Evolutionary conservation across 2,888 invertebrate genomes (phyloP), one percentile per base, ranked within the genome.

Genomic region (Hypolimnas misippus): DNA sequence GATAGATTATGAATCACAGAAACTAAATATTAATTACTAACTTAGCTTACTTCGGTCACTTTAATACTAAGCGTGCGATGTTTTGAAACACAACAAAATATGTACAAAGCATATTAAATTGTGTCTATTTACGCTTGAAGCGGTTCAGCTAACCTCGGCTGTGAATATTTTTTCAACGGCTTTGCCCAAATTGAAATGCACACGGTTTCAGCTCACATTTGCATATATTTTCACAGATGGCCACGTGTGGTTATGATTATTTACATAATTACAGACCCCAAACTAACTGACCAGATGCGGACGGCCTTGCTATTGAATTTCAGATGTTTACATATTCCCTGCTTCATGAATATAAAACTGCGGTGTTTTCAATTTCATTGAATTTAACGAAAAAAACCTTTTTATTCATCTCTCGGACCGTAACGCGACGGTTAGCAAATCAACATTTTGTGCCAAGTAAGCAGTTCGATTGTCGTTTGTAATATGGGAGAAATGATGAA

Each of bases 231-330:
- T 74, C 71, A 73, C 70, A 70, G 58, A 58, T 54, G 53, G 66
- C 55, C 67, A 70, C 71, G 68, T 68, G 63, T 73, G 71, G 76
- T 66, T 65, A 56, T 59, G 55, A 62, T 76, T 79, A 82, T 81
- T 81, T 80, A 78, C 81, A 81, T 82, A 82, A 81, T 81, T 77
- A 80, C 75, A 70, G 65, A 53, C 57, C 64, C 58, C 62, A 66
- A 69, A 52, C 58, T 58, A 52, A 56, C 51, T 44, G 50, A 31
- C 55, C 55, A 52, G 50, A 51, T 59, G 58, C 31, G 17, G 10
- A 55, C 10, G 49, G 53, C 33, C 59, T 29, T 10, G 51, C 55
- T 59, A 29, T 21, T 21, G 44, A 54, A 46, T 58, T 62, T 58
- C 16, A 46, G 33, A 57, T 42, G 50, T 57, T 52, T 52, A 21